Conservation (phyloP, 2,888 invertebrate species). For the Drosophila sordidapex region DNA sequence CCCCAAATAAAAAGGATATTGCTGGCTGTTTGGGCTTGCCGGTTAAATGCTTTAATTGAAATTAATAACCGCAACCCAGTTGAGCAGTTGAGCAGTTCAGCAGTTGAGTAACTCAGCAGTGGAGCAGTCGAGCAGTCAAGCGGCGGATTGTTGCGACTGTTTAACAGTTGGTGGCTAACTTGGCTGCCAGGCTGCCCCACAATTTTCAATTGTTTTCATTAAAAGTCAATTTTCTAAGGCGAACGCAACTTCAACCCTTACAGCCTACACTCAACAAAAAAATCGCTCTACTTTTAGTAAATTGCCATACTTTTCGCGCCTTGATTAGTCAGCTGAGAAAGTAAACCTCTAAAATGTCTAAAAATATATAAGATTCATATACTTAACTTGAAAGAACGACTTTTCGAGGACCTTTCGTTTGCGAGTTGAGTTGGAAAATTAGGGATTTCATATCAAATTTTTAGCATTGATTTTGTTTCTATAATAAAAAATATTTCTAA, state of each 20-base stretch:
- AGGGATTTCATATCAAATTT: not conserved
- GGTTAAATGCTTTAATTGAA: conserved; percentile 82
- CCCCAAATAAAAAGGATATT: conserved; percentile 62
- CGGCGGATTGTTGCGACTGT: conserved; percentile 19
- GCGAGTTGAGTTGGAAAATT: not conserved
- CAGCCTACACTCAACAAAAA: not conserved
- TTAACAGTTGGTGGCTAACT: conserved; percentile 26
- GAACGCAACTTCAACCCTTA: conserved; percentile 54
- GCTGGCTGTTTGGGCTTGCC: conserved; percentile 62
- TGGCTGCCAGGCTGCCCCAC: conserved; percentile 27
- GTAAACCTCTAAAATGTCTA: not conserved
- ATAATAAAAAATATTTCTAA: not conserved
- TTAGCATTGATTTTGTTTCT: not conserved
- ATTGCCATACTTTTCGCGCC: not conserved
- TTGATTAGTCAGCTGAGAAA: not conserved
- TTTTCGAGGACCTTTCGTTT: not conserved
- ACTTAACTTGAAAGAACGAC: not conserved
- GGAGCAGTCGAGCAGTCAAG: conserved; percentile 27
- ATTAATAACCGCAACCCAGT: conserved; percentile 80
- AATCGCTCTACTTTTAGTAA: not conserved
- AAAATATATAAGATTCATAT: not conserved
- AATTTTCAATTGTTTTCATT: conserved; percentile 82
- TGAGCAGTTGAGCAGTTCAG: conserved; percentile 31
- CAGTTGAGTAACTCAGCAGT: conserved; percentile 18
- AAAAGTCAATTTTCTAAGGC: conserved; percentile 72